These are phyloP conservation scores for Nerophis ophidion DNA, from an alignment of 2,113 vertebrate genomes.

Conservation along the genomic window DNA sequence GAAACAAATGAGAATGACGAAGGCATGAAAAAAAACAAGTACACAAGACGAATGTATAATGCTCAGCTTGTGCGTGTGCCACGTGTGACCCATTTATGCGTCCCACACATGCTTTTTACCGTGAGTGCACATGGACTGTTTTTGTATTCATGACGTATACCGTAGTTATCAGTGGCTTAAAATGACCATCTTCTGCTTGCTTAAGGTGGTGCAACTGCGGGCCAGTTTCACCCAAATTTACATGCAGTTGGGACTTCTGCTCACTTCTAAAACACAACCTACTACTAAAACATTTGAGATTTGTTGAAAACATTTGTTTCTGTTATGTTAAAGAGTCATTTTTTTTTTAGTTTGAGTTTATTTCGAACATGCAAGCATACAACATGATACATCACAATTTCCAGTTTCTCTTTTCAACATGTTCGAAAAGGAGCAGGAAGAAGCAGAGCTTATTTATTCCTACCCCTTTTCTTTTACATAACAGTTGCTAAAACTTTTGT, in stretches of 20 bases:
- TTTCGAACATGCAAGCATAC: too few relatives aligned
- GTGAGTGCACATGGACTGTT: slow-evolving; percentile 5
- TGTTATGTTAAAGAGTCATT: too few relatives aligned
- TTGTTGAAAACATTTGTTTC: background rate
- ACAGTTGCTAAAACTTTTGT: too few relatives aligned
- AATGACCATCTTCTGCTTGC: background rate
- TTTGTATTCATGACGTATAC: slow-evolving; percentile 5
- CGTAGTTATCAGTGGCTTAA: background rate
- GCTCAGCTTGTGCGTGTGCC: slow-evolving; percentile 7
- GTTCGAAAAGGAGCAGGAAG: too few relatives aligned
- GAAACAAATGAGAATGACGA: slow-evolving; percentile 1
- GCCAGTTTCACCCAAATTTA: background rate
- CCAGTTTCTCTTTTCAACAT: too few relatives aligned
- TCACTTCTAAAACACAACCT: too few relatives aligned
- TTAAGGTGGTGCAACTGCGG: background rate
- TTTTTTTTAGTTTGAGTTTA: too few relatives aligned
- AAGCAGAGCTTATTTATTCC: too few relatives aligned
- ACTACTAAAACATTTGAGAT: background rate
- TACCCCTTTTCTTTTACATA: too few relatives aligned
- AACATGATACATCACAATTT: too few relatives aligned
- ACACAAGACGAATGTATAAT: slow-evolving; percentile 22
- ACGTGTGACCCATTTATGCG: slow-evolving; percentile 37
- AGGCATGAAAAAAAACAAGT: slow-evolving; percentile 8
- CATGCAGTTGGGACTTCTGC: too few relatives aligned
- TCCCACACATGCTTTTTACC: background rate